Percentiles rank a stretch among this genome's conserved stretches.
These are phyloP conservation scores for Melanostigma gelatinosum DNA, from an alignment of 2,113 vertebrate species.

Conservation along the genomic window DNA sequence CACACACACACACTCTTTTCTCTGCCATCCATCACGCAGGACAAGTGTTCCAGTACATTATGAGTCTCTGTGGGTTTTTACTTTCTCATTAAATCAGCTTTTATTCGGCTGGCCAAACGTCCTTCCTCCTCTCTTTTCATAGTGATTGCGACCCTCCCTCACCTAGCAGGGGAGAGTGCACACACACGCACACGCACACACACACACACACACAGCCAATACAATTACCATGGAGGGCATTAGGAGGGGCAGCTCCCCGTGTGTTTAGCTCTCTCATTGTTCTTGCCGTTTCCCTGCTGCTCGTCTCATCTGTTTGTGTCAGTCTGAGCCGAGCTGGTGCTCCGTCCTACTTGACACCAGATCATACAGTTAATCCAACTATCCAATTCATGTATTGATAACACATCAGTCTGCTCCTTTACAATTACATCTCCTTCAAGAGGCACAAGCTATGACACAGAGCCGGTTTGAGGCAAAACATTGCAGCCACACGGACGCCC, in stretches of 20 bases:
- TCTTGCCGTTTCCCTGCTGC: constrained; percentile 53
- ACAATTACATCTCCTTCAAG: constrained; percentile 33
- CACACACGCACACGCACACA: constrained; percentile 28
- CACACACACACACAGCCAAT: constrained; percentile 43
- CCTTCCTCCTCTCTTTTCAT: constrained; percentile 77
- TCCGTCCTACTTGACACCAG: constrained; percentile 57
- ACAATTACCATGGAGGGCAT: constrained; percentile 55
- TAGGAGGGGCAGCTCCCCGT: constrained; percentile 49
- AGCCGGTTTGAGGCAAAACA: neutral
- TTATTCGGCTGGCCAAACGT: constrained; percentile 73
- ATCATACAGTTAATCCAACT: constrained; percentile 59
- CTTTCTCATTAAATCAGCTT: constrained; percentile 65
- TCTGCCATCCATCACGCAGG: constrained; percentile 40
- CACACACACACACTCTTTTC: constrained; percentile 4
- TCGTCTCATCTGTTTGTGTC: constrained; percentile 74
- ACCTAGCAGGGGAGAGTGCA: constrained; percentile 59
- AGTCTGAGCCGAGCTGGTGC: constrained; percentile 53
- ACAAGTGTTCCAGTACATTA: constrained; percentile 50
- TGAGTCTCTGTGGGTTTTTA: constrained; percentile 47
- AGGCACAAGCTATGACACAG: neutral
- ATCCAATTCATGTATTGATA: constrained; percentile 67
- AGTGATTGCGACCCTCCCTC: constrained; percentile 71
- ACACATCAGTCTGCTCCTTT: constrained; percentile 53
- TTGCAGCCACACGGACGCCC: neutral
- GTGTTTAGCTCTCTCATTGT: constrained; percentile 56